Evolutionary conservation across 2,888 invertebrate genomes (phyloP), one percentile per base, ranked within the genome.

Genomic region (Lamproptera curius): DNA sequence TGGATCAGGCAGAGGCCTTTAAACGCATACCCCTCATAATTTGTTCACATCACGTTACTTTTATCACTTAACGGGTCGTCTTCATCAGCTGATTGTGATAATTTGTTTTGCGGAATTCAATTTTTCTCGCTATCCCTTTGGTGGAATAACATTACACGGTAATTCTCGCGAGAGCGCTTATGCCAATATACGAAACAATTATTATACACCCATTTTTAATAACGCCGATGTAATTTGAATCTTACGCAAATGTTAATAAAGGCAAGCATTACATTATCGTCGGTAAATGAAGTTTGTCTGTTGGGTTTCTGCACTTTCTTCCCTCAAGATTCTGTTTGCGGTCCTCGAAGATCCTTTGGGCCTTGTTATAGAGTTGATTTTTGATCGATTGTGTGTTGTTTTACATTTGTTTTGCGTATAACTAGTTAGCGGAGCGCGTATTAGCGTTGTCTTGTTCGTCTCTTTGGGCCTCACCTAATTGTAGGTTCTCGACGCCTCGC

Each of bases 401-500:
- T 58, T 52, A 58, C 50, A 42, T 59, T 65, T 63, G 67, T 59
- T 50, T 55, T 57, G 58, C 62, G 67, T 63, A 67, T 70, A 74
- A 76, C 81, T 83, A 83, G 84, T 69, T 74, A 72, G 74, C 70
- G 65, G 67, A 77, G 77, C 78, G 77, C 76, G 74, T 83, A 83
- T 85, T 83, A 85, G 76, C 73, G 63, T 65, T n/a, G 63, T 62
- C 58, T 55, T 67, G 63, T 63, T 73, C 65, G 67, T 79, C 73
- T 76, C 79, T 75, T 80, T 81, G 76, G 69, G 53, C 56, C 61
- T 63, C 65, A 64, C 71, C 80, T 87, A 87, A 87, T 87, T 87
- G 85, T 80, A 84, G 86, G 85, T 76, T 82, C 81, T 79, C 85
- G 76, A 82, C 85, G 85, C 85, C 81, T 83, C 69, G 70, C 61